Evolutionary conservation across 2,113 vertebrate genomes (phyloP).

Genomic region (Eonycteris spelaea): DNA sequence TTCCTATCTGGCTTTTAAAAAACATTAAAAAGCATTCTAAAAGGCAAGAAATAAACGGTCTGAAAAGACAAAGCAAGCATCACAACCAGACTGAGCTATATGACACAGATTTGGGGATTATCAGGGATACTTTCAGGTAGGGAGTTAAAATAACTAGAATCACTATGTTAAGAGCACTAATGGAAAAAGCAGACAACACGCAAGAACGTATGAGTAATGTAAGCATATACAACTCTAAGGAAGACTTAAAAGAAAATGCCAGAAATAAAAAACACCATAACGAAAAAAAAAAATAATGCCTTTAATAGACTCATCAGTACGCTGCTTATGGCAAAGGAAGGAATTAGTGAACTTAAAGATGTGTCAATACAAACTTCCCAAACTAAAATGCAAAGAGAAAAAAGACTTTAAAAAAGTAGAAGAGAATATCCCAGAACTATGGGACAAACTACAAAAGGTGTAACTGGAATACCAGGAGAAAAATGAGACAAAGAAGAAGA

Average conservation of each 20-base stretch:
- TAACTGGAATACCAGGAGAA: background rate
- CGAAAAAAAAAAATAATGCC: conserved; percentile 23
- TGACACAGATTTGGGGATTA: conserved; percentile 26
- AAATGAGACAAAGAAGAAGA: conserved; percentile 7
- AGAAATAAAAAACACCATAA: conserved; percentile 28
- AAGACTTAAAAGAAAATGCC: conserved; percentile 8
- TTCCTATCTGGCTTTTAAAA: background rate
- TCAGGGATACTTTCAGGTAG: background rate
- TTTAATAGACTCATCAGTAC: background rate
- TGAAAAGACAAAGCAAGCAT: conserved; percentile 24
- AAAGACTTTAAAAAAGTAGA: background rate
- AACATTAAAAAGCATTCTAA: background rate
- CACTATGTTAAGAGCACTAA: background rate
- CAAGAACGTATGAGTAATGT: background rate
- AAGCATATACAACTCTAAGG: background rate
- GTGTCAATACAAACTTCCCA: conserved; percentile 10
- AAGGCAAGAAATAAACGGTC: background rate
- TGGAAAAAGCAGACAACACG: conserved; percentile 19
- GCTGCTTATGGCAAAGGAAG: background rate
- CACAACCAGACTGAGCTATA: conserved; percentile 10
- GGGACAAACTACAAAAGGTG: conserved; percentile 9
- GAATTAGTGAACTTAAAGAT: background rate
- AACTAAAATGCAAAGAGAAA: conserved; percentile 26
- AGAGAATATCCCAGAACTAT: background rate
- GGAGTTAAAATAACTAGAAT: conserved; percentile 30